Evolutionary conservation across 2,113 vertebrate genomes (phyloP).

Genomic region (Phainopepla nitens): DNA sequence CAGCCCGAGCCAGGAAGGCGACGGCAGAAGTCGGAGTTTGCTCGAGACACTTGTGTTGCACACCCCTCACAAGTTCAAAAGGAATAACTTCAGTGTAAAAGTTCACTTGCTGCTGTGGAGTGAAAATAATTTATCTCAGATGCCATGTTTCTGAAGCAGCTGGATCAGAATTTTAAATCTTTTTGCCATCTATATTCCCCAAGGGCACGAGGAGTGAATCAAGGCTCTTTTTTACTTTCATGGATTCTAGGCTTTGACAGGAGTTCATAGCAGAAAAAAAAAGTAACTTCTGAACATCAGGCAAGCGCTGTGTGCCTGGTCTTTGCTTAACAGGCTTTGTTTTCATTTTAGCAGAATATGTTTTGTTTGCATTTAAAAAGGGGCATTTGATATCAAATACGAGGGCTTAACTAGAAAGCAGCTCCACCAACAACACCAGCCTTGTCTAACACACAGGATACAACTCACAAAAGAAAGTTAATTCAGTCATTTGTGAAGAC

Average conservation of each 20-base stretch:
- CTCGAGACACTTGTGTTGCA: background rate
- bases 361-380: slow-evolving; percentile 63
- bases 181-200: slow-evolving; percentile 57
- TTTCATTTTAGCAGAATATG: slow-evolving; percentile 45
- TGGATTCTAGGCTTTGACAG: slow-evolving; percentile 63
- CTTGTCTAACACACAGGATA: background rate
- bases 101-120: slow-evolving; percentile 41
- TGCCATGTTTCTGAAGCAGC: slow-evolving; percentile 53
- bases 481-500: slow-evolving; percentile 1
- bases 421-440: background rate
- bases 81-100: slow-evolving; percentile 48
- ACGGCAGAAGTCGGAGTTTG: background rate
- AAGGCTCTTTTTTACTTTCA: slow-evolving; percentile 66
- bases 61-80: slow-evolving; percentile 32
- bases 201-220: slow-evolving; percentile 47
- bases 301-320: slow-evolving; percentile 38
- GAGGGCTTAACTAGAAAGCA: slow-evolving; percentile 14
- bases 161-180: slow-evolving; percentile 72
- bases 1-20: background rate
- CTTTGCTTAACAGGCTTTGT: slow-evolving; percentile 46
- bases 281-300: slow-evolving; percentile 52
- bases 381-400: slow-evolving; percentile 1
- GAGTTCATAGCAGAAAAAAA: slow-evolving; percentile 44
- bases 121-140: slow-evolving; percentile 67
- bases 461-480: slow-evolving; percentile 13